These are phyloP conservation scores for Aphidius ervi DNA, from an alignment of 1,140 invertebrate genomes.

Conservation along the genomic window DNA sequence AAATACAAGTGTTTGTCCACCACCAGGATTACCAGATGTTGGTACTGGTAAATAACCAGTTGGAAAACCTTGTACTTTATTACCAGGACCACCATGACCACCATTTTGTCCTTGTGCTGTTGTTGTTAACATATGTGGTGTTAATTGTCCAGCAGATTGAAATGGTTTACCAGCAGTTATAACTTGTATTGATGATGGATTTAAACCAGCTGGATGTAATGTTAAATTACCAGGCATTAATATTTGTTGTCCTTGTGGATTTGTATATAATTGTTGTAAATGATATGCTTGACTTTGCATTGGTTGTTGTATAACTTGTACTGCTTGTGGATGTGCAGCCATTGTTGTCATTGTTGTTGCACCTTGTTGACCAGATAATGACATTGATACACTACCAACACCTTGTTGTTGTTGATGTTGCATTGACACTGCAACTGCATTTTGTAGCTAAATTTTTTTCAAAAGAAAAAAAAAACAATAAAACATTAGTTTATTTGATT, in stretches of 20 bases:
- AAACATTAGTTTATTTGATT: background rate
- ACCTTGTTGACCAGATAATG: conserved; percentile 46
- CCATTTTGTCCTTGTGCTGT: conserved; percentile 62
- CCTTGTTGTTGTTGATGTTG: conserved; percentile 58
- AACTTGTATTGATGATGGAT: conserved; percentile 69
- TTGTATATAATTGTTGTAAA: conserved; percentile 70
- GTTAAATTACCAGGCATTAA: conserved; percentile 76
- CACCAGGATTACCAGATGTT: conserved; percentile 71
- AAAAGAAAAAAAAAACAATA: conserved; percentile 12
- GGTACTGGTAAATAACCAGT: conserved; percentile 65
- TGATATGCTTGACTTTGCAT: conserved; percentile 70
- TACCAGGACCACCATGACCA: conserved; percentile 64
- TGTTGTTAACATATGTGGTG: conserved; percentile 74
- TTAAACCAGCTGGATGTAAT: conserved; percentile 67
- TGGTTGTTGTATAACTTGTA: conserved; percentile 80
- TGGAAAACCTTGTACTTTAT: conserved; percentile 53
- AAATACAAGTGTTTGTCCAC: conserved; percentile 74
- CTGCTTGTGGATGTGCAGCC: conserved; percentile 50
- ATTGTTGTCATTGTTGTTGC: conserved; percentile 50
- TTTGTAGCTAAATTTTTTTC: conserved; percentile 34
- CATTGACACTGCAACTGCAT: conserved; percentile 48
- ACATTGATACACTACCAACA: conserved; percentile 52
- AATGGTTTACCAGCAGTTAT: conserved; percentile 78
- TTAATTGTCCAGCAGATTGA: conserved; percentile 67
- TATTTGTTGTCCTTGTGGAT: conserved; percentile 68